Percentiles rank a stretch among this genome's conserved stretches.
These are phyloP conservation scores for Glaucomys volans DNA, from an alignment of 2,113 vertebrate species.

Conservation along the genomic window DNA sequence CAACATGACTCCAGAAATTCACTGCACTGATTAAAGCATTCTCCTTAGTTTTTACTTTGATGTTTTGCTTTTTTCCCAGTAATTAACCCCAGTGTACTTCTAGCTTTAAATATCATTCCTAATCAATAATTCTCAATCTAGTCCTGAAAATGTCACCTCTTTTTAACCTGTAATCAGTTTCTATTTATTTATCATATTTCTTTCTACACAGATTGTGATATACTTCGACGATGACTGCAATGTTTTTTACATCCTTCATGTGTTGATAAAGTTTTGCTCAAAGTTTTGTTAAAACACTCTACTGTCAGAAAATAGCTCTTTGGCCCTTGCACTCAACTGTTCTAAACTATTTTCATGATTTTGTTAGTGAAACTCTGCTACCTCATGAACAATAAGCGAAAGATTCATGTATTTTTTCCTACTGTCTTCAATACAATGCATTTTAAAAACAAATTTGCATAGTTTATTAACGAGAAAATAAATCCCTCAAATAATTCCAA, in stretches of 20 bases:
- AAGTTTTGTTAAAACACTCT: not conserved
- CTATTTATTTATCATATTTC: not conserved
- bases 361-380: not conserved
- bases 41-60: not conserved
- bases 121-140: not conserved
- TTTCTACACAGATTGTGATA: not conserved
- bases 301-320: not conserved
- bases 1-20: not conserved
- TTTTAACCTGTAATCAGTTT: slow-evolving; percentile 5
- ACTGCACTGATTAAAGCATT: not conserved
- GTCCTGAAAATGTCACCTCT: not conserved
- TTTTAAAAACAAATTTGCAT: not conserved
- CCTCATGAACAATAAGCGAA: not conserved
- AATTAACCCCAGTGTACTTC: not conserved
- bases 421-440: not conserved
- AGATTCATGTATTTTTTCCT: not conserved
- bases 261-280: not conserved
- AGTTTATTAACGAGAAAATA: not conserved
- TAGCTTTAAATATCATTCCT: not conserved
- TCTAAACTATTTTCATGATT: not conserved
- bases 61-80: not conserved
- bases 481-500: not conserved
- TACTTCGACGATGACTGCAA: not conserved
- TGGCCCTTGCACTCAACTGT: not conserved
- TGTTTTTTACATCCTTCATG: not conserved